These are phyloP conservation scores for Andrena haemorrhoa DNA, from an alignment of 2,888 invertebrate species.

Conservation along the genomic window DNA sequence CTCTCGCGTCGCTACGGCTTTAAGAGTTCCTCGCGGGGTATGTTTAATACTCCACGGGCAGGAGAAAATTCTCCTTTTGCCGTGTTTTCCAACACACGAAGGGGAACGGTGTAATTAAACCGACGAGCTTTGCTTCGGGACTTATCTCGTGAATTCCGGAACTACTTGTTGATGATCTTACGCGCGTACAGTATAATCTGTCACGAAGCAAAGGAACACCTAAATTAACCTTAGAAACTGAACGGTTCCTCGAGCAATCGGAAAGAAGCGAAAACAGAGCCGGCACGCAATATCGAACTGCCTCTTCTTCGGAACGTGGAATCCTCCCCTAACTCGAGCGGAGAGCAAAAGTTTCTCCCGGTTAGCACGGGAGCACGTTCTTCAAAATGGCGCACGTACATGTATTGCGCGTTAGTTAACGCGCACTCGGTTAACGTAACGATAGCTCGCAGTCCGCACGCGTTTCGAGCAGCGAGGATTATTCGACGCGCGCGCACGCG, in stretches of 20 bases:
- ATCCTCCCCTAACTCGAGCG: not conserved
- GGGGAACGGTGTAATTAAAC: slow-evolving; percentile 23
- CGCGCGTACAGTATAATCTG: not conserved
- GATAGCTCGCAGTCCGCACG: slow-evolving; percentile 28
- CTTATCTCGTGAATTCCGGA: not conserved
- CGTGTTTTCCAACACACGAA: not conserved
- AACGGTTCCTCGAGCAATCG: too few relatives aligned
- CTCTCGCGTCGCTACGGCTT: not conserved
- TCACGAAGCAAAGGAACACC: too few relatives aligned
- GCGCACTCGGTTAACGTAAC: slow-evolving; percentile 28
- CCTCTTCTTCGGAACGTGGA: too few relatives aligned
- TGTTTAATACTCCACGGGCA: slow-evolving; percentile 42
- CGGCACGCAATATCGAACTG: too few relatives aligned
- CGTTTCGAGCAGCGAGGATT: slow-evolving; percentile 30
- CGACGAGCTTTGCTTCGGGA: not conserved
- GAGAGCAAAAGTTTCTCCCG: not conserved
- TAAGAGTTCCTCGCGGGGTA: slow-evolving; percentile 28
- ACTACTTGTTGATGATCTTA: not conserved
- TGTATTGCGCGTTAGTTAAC: slow-evolving; percentile 17
- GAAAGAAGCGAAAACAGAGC: too few relatives aligned
- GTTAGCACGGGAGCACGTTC: not conserved
- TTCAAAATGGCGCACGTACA: not conserved
- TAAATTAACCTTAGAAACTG: too few relatives aligned
- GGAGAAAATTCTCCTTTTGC: slow-evolving; percentile 28
- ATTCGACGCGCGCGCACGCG: slow-evolving; percentile 42